Evolutionary conservation across 2,797 vertebrate genomes (phyloP).

Genomic region (Squalus acanthias): DNA sequence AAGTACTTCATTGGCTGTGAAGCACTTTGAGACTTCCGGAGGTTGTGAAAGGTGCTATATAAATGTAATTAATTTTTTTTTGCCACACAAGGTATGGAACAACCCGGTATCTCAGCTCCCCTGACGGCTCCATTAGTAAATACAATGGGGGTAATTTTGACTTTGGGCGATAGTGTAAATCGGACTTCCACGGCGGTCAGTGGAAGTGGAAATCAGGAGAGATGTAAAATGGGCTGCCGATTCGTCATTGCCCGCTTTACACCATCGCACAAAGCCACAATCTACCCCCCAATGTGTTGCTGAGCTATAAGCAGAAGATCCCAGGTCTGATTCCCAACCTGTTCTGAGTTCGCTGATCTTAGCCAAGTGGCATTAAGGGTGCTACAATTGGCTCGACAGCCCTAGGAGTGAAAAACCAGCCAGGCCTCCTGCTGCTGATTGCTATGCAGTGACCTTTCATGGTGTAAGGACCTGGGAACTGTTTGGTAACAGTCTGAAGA

Average conservation of each 20-base stretch:
- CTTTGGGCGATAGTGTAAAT: not conserved
- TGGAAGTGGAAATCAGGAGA: not conserved
- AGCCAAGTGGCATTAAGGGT: not conserved
- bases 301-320: not conserved
- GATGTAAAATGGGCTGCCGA: not conserved
- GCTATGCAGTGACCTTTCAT: not conserved
- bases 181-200: not conserved
- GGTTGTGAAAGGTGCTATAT: not conserved
- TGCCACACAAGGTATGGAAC: not conserved
- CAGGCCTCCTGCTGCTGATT: not conserved
- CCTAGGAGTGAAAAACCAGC: not conserved
- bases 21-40: not conserved
- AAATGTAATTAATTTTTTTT: not conserved
- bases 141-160: not conserved
- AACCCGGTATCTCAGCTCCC: not conserved
- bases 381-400: not conserved
- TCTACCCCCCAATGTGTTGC: not conserved
- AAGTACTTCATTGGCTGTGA: not conserved
- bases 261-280: not conserved
- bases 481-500: too few species aligned
- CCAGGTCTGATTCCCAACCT: not conserved
- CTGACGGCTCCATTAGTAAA: not conserved
- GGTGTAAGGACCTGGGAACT: not conserved
- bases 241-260: not conserved
- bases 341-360: not conserved